phyloP scores from a whole-genome alignment of 2,113 vertebrate species.

The Semicossyphus pulcher region DNA sequence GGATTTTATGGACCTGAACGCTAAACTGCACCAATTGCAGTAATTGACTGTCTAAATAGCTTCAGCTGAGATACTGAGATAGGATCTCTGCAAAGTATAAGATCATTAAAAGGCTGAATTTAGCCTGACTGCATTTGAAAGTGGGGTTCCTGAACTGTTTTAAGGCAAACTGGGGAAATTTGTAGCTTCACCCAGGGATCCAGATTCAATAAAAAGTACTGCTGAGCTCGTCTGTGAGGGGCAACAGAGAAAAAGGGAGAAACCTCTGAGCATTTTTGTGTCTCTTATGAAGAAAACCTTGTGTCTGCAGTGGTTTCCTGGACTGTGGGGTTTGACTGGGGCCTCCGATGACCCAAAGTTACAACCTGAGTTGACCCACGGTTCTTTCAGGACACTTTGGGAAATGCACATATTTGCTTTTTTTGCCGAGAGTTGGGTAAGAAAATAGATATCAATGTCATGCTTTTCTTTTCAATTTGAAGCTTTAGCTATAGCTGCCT shows the following conservation, averaged over 20 bases:
- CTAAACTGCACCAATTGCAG: constrained; percentile 37
- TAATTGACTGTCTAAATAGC: constrained; percentile 49
- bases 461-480: too few relatives aligned
- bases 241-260: neutral
- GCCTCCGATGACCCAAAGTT: too few relatives aligned
- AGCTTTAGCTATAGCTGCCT: too few relatives aligned
- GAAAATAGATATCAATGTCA: too few relatives aligned
- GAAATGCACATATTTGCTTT: too few relatives aligned
- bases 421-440: too few relatives aligned
- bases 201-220: constrained; percentile 9
- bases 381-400: too few relatives aligned
- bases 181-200: constrained; percentile 7
- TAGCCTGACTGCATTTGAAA: constrained; percentile 4
- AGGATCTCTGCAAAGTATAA: neutral
- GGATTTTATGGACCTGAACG: constrained; percentile 49
- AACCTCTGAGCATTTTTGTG: constrained; percentile 14
- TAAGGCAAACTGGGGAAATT: neutral
- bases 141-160: constrained; percentile 8
- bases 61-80: constrained; percentile 19
- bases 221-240: constrained; percentile 22
- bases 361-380: too few relatives aligned
- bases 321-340: neutral
- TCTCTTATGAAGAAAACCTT: constrained; percentile 19
- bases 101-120: constrained; percentile 30
- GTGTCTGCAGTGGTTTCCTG: neutral